Base-by-base conservation (phyloP, 2,888 invertebrate genomes). In the Orchesellides sinensis region DNA sequence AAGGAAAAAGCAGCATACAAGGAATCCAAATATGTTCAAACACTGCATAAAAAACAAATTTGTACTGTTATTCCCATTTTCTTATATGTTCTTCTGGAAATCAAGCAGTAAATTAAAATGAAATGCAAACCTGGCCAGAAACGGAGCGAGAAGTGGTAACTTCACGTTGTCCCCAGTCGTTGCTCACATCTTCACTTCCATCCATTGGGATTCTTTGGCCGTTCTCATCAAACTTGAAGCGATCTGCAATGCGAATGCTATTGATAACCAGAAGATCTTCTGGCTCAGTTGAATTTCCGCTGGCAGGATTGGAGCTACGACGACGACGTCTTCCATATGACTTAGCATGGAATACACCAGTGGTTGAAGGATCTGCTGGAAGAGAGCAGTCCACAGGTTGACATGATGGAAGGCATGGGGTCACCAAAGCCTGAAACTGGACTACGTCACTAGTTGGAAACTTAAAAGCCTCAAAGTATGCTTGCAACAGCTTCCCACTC, bases 1-100 rank as follows among this genome's bases (percentile, higher is more conserved):
- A 91, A 97, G 96, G 52, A 96, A 93, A 40, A 95, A 94, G 54
- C 95, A 95, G 70, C 96, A 95, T 80, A 96, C 93, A 90, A 96
- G 94, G 19, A 96, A 92, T 87, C 96, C 96, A 88, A 93, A 93
- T 88, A 94, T 92, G 90, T 95, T 95, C 85, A 95, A 92, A 90
- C 96, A 96, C 81, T 94, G 85, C 17, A 61, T 45, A 35, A 68
- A 27, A 45, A 49, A 61, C 29, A 10, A 32, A 40, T 14, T 2
- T 2, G 40, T 2, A 40, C 40, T n/a, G 40, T 40, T 40, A 40
- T 40, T 5, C 10, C n/a, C n/a, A 40, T 32, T 32, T 32, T 6
- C 10, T 32, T 32, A 32, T 32, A 6, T 32, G 10, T 32, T 32
- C 10, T 32, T n/a, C n/a, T n/a, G n/a, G n/a, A n/a, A n/a, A n/a